These are phyloP conservation scores for Diadophis punctatus DNA, from an alignment of 2,113 vertebrate species.

Conservation along the genomic window DNA sequence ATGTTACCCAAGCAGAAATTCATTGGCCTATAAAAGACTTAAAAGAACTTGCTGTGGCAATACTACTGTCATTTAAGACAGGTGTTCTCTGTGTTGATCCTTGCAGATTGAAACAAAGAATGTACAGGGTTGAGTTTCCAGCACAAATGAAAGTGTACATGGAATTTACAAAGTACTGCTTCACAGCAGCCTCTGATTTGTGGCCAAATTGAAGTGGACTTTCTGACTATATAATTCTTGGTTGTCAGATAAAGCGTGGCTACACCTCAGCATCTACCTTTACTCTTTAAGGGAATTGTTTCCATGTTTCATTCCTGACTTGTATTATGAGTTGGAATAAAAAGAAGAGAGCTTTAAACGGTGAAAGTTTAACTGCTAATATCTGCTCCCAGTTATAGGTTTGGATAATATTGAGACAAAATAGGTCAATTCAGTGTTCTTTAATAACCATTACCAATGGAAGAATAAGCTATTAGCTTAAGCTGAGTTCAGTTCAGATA, in stretches of 20 bases:
- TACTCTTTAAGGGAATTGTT: background rate
- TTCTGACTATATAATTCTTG: background rate
- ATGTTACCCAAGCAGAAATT: background rate
- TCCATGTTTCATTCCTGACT: background rate
- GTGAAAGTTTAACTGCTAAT: background rate
- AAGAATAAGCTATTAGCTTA: background rate
- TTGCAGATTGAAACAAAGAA: background rate
- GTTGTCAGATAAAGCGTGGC: background rate
- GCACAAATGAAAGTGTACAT: background rate
- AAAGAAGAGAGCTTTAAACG: background rate
- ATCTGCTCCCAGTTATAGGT: background rate
- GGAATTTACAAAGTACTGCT: background rate
- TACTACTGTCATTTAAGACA: background rate
- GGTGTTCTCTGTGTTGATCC: background rate
- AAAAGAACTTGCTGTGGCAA: background rate
- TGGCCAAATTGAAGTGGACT: background rate
- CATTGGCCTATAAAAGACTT: background rate
- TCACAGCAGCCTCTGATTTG: background rate
- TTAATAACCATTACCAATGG: background rate
- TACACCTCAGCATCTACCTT: background rate
- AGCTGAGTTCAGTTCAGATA: background rate
- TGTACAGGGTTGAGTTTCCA: background rate
- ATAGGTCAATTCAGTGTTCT: background rate
- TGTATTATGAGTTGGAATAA: background rate
- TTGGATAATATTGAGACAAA: background rate